A percentile compares a stretch with the other conserved stretches of the same genome.
Conservation (phyloP, 2,888 invertebrate species). For the Drosophila differens region DNA sequence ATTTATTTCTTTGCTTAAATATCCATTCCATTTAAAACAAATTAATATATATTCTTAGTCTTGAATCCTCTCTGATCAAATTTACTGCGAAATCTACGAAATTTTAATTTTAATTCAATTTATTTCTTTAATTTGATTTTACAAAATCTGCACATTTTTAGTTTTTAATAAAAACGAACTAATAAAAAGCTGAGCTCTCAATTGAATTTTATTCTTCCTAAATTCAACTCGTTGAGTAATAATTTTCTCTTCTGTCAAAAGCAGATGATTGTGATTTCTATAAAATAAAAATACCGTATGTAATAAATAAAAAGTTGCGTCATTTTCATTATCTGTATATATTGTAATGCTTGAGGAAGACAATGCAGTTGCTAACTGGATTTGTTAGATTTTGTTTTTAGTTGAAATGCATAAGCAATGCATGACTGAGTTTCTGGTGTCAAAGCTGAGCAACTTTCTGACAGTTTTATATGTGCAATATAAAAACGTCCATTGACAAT, state of each 20-base stretch:
- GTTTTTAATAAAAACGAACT: too few relatives aligned
- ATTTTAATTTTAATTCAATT: background rate
- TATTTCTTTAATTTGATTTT: background rate
- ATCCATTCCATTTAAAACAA: background rate
- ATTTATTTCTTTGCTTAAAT: background rate
- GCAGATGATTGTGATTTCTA: background rate
- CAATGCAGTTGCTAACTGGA: background rate
- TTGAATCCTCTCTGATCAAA: background rate
- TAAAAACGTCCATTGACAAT: background rate
- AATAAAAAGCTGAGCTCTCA: background rate
- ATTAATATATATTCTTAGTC: background rate
- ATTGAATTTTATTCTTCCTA: background rate
- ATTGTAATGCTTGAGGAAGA: background rate
- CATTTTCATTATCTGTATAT: background rate
- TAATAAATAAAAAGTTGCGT: background rate
- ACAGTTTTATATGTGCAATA: background rate
- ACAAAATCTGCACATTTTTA: background rate
- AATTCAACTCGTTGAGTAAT: too few relatives aligned
- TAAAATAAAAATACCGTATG: background rate
- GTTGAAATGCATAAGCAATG: background rate
- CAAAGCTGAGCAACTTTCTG: background rate
- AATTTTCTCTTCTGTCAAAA: background rate
- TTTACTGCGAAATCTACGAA: background rate
- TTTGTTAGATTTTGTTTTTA: background rate
- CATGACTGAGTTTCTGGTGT: too few relatives aligned